Base-by-base conservation (phyloP, 2,113 vertebrate species). In the Semnopithecus entellus region DNA sequence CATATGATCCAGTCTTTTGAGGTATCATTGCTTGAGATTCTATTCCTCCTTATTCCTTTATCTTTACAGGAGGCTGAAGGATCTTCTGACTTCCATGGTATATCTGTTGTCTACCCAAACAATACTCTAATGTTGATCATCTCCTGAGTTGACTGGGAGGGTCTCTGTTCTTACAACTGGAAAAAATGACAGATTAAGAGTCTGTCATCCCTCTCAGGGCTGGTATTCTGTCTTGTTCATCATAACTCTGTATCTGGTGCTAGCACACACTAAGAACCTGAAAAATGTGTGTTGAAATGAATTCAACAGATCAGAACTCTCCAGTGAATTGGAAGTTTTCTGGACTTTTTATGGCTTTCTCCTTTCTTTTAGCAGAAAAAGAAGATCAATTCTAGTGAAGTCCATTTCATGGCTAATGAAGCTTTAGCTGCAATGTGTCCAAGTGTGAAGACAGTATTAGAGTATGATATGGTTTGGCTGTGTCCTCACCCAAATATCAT, bases 291-390 rank as follows among this genome's bases (percentile, higher is more conserved):
- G 20, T 6, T 64, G 32, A 92, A 30, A 43, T 61, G 55, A 30
- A 88, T 82, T 83, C 23, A 73, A 70, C 17, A 79, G 5, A 59
- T 11, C 23, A 88, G 32, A 79, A 57, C 23, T 12, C 13, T 27
- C 73, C 32, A 91, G 87, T 38, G 13, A 81, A 90, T 35, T 45
- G 25, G 59, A 30, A 78, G 64, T 81, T 61, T 45, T 45, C 22
- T 91, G 40, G 11, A 50, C 75, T 93, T 66, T 85, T 32, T 59
- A 85, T 76, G 16, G 30, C 45, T 95, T 88, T 23, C 12, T 17
- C 25, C 76, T 88, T 88, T 84, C 40, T 80, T 59, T 84, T 76
- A 64, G 72, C 80, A 95, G 23, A 81, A 91, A 96, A 38, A 35
- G 5, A 27, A 1, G 70, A 61, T 59, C 73, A 80, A 76, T 89